Evolutionary conservation across 2,797 vertebrate genomes (phyloP).

Genomic region (Smutsia temminckii): DNA sequence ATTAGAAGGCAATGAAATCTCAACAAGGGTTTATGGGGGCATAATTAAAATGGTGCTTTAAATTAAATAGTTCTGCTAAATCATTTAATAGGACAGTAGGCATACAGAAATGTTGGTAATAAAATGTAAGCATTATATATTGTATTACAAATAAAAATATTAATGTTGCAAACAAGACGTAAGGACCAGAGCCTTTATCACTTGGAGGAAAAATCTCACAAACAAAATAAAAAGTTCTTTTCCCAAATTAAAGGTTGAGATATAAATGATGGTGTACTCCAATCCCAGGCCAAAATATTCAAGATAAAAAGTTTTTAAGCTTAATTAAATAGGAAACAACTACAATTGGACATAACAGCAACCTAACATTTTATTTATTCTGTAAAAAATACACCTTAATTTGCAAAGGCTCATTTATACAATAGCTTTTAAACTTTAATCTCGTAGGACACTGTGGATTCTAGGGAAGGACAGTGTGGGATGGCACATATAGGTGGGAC

Average conservation of each 20-base stretch:
- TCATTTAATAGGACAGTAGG: conserved; percentile 57
- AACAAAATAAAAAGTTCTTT: background rate
- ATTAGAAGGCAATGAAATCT: conserved; percentile 63
- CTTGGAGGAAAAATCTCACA: background rate
- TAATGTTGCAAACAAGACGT: conserved; percentile 40
- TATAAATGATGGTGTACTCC: background rate
- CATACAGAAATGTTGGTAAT: conserved; percentile 48
- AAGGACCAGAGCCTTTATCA: background rate
- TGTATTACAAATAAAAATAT: conserved; percentile 59
- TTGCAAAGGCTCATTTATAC: background rate
- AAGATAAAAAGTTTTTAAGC: conserved; percentile 10
- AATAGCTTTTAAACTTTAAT: background rate
- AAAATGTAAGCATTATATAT: conserved; percentile 41
- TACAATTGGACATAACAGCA: background rate
- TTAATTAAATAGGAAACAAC: background rate
- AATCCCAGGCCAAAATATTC: background rate
- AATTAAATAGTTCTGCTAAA: conserved; percentile 65
- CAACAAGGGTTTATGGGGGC: conserved; percentile 18
- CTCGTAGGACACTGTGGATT: background rate
- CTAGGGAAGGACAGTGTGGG: background rate
- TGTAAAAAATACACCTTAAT: background rate
- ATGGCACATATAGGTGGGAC: fast-evolving
- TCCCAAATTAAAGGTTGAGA: background rate
- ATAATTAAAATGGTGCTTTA: conserved; percentile 65
- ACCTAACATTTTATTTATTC: background rate